Evolutionary conservation across 2,888 invertebrate genomes (phyloP).

Genomic region (Apotomis betuletana): DNA sequence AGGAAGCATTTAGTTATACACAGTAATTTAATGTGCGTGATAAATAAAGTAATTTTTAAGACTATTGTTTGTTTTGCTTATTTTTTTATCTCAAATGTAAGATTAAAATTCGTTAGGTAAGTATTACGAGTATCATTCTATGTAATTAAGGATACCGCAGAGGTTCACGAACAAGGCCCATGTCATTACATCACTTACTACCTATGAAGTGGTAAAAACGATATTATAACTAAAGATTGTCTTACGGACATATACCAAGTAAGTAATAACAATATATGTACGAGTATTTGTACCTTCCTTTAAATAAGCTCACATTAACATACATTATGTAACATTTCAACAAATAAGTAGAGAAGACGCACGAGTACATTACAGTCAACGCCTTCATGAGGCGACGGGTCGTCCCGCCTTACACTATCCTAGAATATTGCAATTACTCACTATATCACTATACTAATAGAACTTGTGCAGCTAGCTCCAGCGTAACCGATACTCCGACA

Average conservation of each 20-base stretch:
- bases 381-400: too few relatives aligned
- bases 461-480: too few relatives aligned
- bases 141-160: conserved; percentile 4
- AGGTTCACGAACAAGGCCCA: conserved; percentile 10
- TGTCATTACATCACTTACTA: neutral
- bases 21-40: neutral
- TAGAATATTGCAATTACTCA: too few relatives aligned
- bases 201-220: neutral
- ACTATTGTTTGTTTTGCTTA: conserved; percentile 28
- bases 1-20: conserved; percentile 30
- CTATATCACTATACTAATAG: too few relatives aligned
- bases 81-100: conserved; percentile 33
- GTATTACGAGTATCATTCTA: conserved; percentile 1
- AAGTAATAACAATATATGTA: neutral
- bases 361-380: too few relatives aligned
- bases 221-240: neutral
- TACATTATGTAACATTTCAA: too few relatives aligned
- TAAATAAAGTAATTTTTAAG: conserved; percentile 26
- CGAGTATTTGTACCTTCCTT: too few relatives aligned
- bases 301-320: too few relatives aligned
- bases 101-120: conserved; percentile 28
- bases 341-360: too few relatives aligned
- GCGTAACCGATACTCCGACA: too few relatives aligned
- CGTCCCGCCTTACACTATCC: too few relatives aligned
- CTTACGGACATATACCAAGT: neutral